Conservation (phyloP, 2,797 vertebrate species). For the Karalla daura region DNA sequence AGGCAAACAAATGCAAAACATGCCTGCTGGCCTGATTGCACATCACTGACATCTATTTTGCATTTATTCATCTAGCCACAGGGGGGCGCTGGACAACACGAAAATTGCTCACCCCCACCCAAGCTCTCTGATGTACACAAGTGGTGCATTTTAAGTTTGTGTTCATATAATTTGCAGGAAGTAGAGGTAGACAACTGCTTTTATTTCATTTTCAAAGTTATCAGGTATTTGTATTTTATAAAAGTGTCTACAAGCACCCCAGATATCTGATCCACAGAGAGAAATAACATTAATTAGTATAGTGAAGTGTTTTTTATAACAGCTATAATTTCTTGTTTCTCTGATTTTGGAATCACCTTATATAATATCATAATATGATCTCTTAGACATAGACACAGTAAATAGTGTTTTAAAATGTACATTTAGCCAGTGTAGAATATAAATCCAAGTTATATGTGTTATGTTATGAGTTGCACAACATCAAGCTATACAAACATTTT, state of each 20-base stretch:
- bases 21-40: no score
- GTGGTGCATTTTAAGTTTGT: neutral
- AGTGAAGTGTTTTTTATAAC: neutral
- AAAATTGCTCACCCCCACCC: neutral
- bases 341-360: neutral
- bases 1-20: no score
- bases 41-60: no score
- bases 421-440: no score
- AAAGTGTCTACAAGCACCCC: neutral
- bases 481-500: no score
- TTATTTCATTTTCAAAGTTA: neutral
- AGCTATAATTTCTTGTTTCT: neutral
- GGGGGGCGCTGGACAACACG: conserved; percentile 22
- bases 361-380: neutral
- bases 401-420: no score
- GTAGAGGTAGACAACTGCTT: no score
- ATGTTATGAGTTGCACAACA: no score
- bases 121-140: neutral
- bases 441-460: no score
- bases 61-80: neutral
- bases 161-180: neutral
- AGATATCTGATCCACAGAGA: neutral
- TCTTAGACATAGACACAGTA: neutral
- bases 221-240: neutral
- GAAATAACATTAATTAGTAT: no score